Conservation (phyloP, 2,888 invertebrate genomes). For the Smittia aterrima region DNA sequence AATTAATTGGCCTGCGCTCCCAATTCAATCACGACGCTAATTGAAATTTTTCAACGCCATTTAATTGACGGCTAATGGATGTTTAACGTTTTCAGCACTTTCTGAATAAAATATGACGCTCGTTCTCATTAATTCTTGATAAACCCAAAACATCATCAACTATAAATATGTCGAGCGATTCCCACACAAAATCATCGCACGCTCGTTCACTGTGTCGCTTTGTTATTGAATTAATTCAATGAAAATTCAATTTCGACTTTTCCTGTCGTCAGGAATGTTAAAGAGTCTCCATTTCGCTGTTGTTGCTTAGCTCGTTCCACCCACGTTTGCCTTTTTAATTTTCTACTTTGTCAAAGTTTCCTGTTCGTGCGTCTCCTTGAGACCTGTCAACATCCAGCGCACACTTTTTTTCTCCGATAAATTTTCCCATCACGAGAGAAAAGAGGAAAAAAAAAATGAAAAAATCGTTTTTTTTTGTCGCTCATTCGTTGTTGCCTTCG, state of each 20-base stretch:
- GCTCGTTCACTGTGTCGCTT: not conserved
- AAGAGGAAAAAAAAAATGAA: not conserved
- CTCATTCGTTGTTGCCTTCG: not conserved
- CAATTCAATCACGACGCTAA: not conserved
- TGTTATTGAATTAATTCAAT: constrained; percentile 28
- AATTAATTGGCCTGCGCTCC: not conserved
- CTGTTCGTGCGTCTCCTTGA: constrained; percentile 34
- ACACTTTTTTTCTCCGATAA: constrained; percentile 10
- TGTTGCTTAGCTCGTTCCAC: not conserved
- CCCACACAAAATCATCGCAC: constrained; percentile 10
- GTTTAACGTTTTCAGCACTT: not conserved
- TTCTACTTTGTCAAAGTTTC: constrained; percentile 37
- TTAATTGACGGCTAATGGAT: constrained; percentile 23
- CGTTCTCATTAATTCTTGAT: constrained; percentile 28
- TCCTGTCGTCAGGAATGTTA: constrained; percentile 20
- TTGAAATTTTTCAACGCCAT: constrained; percentile 9
- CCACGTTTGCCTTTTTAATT: constrained; percentile 38
- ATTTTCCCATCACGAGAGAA: constrained; percentile 21
- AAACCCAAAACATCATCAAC: constrained; percentile 18
- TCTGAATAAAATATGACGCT: constrained; percentile 33
- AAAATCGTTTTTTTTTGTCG: constrained; percentile 6
- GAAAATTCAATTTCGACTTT: constrained; percentile 13
- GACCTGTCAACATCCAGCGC: constrained; percentile 36
- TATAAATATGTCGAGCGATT: not conserved
- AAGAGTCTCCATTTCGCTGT: not conserved